These are phyloP conservation scores for Corbicula japonica DNA, from an alignment of 2,888 invertebrate species.

Conservation along the genomic window DNA sequence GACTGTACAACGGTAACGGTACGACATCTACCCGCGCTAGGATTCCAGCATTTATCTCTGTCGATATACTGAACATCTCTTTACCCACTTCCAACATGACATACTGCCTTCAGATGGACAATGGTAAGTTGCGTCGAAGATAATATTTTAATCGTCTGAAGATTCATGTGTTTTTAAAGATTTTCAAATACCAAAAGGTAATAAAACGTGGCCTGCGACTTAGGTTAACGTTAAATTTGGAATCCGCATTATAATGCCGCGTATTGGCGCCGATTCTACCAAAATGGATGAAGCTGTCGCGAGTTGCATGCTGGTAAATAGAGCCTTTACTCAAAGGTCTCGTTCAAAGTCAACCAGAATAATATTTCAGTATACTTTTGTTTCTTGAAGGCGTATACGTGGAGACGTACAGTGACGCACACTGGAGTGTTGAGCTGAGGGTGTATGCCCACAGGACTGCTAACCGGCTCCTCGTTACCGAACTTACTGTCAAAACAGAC, in stretches of 20 bases:
- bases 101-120: conserved; percentile 51
- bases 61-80: conserved; percentile 65
- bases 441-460: conserved; percentile 83
- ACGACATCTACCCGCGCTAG: conserved; percentile 82
- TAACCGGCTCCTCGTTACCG: conserved; percentile 79
- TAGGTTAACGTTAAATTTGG: neutral
- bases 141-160: neutral
- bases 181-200: neutral
- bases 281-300: too few relatives aligned
- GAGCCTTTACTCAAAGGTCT: too few relatives aligned
- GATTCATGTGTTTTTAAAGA: too few relatives aligned
- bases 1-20: conserved; percentile 82
- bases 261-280: too few relatives aligned
- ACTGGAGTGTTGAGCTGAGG: conserved; percentile 75
- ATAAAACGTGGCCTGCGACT: neutral
- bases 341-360: too few relatives aligned
- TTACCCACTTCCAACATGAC: neutral
- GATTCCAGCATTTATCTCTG: conserved; percentile 80
- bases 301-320: too few relatives aligned
- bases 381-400: conserved; percentile 75
- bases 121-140: conserved; percentile 39
- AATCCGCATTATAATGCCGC: too few relatives aligned
- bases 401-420: conserved; percentile 67
- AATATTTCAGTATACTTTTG: too few relatives aligned
- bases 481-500: conserved; percentile 70